phyloP scores from a whole-genome alignment of 1,140 invertebrate genomes.

The Aphaenogaster ashmeadi region DNA sequence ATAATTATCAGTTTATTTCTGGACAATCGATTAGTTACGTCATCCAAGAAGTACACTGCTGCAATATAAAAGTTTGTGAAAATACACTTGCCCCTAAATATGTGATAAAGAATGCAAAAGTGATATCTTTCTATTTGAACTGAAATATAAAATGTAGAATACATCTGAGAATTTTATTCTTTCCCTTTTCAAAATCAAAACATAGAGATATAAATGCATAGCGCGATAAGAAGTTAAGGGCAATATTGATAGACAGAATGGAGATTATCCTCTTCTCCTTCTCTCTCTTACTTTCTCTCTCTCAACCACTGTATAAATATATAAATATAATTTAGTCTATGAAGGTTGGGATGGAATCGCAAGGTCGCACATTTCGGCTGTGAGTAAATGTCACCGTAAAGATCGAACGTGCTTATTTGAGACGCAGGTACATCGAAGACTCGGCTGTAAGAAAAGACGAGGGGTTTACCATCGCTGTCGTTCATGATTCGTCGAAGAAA shows the following conservation, averaged over 20 bases:
- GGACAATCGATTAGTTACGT: background rate
- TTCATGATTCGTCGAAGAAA: background rate
- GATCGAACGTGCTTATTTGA: background rate
- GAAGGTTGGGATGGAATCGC: too few species aligned
- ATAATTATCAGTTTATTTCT: background rate
- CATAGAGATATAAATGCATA: conserved; percentile 24
- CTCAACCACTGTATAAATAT: background rate
- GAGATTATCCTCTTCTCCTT: background rate
- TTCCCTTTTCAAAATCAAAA: background rate
- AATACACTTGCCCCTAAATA: background rate
- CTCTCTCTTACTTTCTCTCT: background rate
- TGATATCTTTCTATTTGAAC: background rate
- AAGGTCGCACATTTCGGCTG: background rate
- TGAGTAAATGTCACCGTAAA: conserved; percentile 15
- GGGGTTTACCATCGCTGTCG: background rate
- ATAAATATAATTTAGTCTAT: background rate
- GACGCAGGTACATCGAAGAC: background rate
- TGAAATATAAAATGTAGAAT: background rate
- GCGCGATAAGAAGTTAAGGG: background rate
- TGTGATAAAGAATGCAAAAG: background rate
- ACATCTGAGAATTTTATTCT: background rate
- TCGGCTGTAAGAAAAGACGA: background rate
- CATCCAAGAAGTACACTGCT: background rate
- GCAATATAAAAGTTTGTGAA: background rate
- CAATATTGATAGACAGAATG: background rate